These are phyloP conservation scores for Colossoma macropomum DNA, from an alignment of 2,113 vertebrate species.

Conservation along the genomic window DNA sequence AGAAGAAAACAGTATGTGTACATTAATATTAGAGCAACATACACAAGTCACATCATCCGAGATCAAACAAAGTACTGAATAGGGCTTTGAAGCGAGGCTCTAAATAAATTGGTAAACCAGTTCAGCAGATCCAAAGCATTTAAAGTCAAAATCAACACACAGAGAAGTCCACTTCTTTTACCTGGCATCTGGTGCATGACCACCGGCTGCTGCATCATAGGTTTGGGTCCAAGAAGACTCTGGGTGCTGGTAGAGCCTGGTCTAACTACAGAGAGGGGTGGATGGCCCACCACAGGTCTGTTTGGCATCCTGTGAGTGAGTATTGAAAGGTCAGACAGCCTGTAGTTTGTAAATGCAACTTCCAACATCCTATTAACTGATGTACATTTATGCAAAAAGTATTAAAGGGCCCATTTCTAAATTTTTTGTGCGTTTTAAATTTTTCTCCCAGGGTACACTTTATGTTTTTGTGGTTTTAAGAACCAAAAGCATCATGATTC, in stretches of 20 bases:
- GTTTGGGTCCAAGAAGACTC: slow-evolving; percentile 76
- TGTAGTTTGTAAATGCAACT: not conserved
- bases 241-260: slow-evolving; percentile 68
- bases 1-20: not conserved
- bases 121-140: no score
- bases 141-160: not conserved
- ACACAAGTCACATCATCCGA: no score
- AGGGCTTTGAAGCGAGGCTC: no score
- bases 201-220: slow-evolving; percentile 80
- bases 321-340: not conserved
- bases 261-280: slow-evolving; percentile 73
- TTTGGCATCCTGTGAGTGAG: slow-evolving; percentile 12
- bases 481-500: no score
- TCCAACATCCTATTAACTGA: not conserved
- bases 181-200: slow-evolving; percentile 86
- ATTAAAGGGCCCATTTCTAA: no score
- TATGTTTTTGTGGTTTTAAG: no score
- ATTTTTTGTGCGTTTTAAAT: no score
- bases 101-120: not conserved
- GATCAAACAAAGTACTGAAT: no score
- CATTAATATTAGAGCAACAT: no score
- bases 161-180: slow-evolving; percentile 57
- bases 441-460: no score
- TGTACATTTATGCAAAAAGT: not conserved
- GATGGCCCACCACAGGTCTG: slow-evolving; percentile 1